phyloP scores from a whole-genome alignment of 2,888 invertebrate genomes.

The Sarcophaga variegata region DNA sequence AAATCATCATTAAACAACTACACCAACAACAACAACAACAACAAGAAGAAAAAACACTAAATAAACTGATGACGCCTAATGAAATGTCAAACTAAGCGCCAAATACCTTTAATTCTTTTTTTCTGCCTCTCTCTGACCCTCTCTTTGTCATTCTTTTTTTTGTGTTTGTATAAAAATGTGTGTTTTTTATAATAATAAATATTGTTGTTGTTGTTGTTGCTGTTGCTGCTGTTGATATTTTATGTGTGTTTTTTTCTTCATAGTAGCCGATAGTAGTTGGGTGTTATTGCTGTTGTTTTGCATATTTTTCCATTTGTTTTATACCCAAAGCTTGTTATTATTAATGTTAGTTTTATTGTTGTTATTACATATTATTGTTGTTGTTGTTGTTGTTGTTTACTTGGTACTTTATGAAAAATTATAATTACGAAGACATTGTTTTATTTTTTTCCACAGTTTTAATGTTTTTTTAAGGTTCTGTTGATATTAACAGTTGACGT shows the following conservation, averaged over 20 bases:
- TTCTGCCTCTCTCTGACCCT: constrained; percentile 26
- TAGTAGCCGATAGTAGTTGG: too few species aligned
- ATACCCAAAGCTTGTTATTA: constrained; percentile 61
- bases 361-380: background rate
- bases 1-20: constrained; percentile 42
- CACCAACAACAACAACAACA: constrained; percentile 14
- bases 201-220: constrained; percentile 26
- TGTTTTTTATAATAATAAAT: constrained; percentile 10
- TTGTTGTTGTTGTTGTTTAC: constrained; percentile 40
- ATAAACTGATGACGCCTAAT: constrained; percentile 70
- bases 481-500: constrained; percentile 56
- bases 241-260: constrained; percentile 45
- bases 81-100: constrained; percentile 77
- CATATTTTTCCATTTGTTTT: constrained; percentile 58
- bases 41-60: background rate
- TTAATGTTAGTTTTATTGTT: constrained; percentile 46
- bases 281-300: constrained; percentile 17
- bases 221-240: constrained; percentile 25
- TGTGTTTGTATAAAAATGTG: background rate
- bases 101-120: constrained; percentile 72
- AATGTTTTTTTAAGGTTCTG: constrained; percentile 53
- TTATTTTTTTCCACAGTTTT: background rate
- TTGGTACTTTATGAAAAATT: constrained; percentile 31
- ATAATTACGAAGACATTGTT: constrained; percentile 63
- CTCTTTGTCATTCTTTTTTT: background rate